A percentile compares a stretch with the other conserved stretches of the same genome.
Evolutionary conservation across 2,888 invertebrate genomes (phyloP).

Genomic region (Plagiodera versicolora): DNA sequence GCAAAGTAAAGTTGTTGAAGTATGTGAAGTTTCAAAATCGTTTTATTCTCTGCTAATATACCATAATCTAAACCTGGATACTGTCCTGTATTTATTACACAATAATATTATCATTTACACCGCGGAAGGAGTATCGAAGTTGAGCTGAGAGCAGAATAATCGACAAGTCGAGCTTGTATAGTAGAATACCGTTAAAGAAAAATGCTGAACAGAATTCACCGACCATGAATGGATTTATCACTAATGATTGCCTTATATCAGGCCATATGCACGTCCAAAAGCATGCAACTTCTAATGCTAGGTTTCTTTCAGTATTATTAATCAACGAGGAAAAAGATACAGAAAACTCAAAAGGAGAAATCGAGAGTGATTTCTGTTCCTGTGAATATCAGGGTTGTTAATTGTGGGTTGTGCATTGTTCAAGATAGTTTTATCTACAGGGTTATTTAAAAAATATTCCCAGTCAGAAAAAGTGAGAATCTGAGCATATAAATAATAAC

Average conservation of each 20-base stretch:
- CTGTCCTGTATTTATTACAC: conserved; percentile 18
- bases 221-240: conserved; percentile 32
- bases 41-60: too few relatives aligned
- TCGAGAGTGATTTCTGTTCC: too few relatives aligned
- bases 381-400: too few relatives aligned
- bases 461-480: too few relatives aligned
- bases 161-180: conserved; percentile 10
- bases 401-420: too few relatives aligned
- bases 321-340: background rate
- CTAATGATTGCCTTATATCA: conserved; percentile 30
- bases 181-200: conserved; percentile 26
- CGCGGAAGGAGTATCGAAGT: conserved; percentile 30
- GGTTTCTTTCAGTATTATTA: background rate
- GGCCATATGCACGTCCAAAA: conserved; percentile 15
- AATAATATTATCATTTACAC: conserved; percentile 31
- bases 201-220: conserved; percentile 25
- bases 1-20: too few relatives aligned
- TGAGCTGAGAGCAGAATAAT: conserved; percentile 25
- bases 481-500: too few relatives aligned
- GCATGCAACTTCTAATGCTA: conserved; percentile 26
- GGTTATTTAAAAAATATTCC: too few relatives aligned
- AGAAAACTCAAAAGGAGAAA: too few relatives aligned
- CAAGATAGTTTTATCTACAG: too few relatives aligned
- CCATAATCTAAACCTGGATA: background rate
- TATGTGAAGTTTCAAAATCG: too few relatives aligned